Percentiles rank a stretch among this genome's conserved stretches.
Evolutionary conservation across 2,113 vertebrate species (phyloP).

Genomic region (Marmota monax): DNA sequence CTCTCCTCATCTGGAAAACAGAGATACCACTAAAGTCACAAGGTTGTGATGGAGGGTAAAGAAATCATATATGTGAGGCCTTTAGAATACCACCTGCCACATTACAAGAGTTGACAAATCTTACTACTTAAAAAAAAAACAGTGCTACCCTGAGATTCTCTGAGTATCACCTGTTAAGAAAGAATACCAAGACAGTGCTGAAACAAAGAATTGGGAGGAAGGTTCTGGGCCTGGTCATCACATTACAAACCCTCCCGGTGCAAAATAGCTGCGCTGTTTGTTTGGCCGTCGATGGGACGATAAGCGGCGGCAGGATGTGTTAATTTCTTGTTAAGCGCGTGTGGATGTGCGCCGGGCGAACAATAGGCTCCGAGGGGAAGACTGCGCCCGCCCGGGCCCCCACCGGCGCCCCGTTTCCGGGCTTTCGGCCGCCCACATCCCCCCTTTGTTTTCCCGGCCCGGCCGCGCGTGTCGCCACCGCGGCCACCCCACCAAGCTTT

Average conservation of each 20-base stretch:
- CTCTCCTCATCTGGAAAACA: background rate
- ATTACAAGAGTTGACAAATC: background rate
- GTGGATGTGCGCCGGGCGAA: conserved; percentile 85
- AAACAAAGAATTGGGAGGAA: background rate
- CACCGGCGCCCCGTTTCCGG: conserved; percentile 88
- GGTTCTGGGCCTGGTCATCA: conserved; percentile 60
- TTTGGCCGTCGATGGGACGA: conserved; percentile 85
- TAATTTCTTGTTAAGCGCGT: conserved; percentile 81
- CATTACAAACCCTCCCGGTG: conserved; percentile 52
- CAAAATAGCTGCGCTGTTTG: conserved; percentile 80
- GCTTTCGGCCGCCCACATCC: conserved; percentile 88
- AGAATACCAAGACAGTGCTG: background rate
- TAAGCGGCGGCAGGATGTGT: conserved; percentile 94
- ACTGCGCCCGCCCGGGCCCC: conserved; percentile 80
- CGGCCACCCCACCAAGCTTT: conserved; percentile 85
- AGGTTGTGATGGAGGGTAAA: background rate
- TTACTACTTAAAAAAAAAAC: background rate
- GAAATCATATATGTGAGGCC: background rate
- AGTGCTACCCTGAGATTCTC: fast-evolving
- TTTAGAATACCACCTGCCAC: background rate
- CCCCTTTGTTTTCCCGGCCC: conserved; percentile 87
- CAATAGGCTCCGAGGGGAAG: conserved; percentile 92
- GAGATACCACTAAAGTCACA: background rate
- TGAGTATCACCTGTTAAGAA: background rate
- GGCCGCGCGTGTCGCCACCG: conserved; percentile 86